Evolutionary conservation across 2,888 invertebrate species (phyloP).

Genomic region (Maniola hyperantus): DNA sequence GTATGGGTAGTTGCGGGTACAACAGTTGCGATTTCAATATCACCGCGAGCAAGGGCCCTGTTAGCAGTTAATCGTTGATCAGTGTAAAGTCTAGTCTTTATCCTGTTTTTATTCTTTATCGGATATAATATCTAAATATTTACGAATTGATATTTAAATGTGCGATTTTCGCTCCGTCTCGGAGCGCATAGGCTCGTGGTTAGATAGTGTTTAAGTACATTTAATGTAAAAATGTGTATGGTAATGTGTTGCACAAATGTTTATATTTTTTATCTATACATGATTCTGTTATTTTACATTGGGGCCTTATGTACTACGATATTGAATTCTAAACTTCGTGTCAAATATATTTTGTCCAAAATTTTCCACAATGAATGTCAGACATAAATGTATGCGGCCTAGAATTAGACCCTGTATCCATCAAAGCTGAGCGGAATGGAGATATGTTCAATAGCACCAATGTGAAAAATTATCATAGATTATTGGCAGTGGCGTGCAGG

Average conservation of each 20-base stretch:
- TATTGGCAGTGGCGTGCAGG: no score
- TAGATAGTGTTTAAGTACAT: slow-evolving; percentile 79
- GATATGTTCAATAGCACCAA: no score
- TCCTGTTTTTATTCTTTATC: slow-evolving; percentile 79
- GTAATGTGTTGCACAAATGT: slow-evolving; percentile 59
- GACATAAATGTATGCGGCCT: no score
- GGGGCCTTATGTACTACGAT: no score
- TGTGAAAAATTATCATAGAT: no score
- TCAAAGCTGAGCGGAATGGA: no score
- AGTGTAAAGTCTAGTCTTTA: slow-evolving; percentile 84
- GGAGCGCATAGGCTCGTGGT: slow-evolving; percentile 74
- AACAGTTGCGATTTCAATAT: neutral
- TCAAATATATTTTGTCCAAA: no score
- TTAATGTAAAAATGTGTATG: slow-evolving; percentile 66
- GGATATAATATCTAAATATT: slow-evolving; percentile 74
- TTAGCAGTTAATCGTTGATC: slow-evolving; percentile 78
- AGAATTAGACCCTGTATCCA: no score
- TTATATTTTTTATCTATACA: neutral
- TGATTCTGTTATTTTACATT: no score
- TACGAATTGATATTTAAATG: slow-evolving; percentile 79
- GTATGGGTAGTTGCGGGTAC: no score
- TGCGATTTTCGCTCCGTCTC: slow-evolving; percentile 65
- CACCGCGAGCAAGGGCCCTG: slow-evolving; percentile 44
- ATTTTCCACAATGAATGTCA: no score
- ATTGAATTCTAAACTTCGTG: no score